Evolutionary conservation across 2,888 invertebrate genomes (phyloP).

Genomic region (Tuberolachnus salignus): DNA sequence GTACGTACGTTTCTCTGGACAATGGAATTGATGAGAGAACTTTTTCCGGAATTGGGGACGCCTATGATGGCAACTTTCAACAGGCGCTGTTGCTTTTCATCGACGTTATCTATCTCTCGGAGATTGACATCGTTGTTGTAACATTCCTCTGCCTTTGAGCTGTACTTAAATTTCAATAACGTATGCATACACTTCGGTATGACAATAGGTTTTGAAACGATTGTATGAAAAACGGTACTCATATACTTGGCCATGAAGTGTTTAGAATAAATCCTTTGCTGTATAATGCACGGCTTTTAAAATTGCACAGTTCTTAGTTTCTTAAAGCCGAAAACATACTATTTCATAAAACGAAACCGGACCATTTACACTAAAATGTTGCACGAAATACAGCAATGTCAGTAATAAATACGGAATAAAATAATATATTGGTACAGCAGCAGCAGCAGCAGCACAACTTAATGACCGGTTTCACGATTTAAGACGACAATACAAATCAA

Average conservation of each 20-base stretch:
- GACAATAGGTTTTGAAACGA: background rate
- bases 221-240: background rate
- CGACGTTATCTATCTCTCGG: background rate
- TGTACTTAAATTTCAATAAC: background rate
- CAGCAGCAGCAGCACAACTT: no score
- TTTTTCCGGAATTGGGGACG: conserved; percentile 93
- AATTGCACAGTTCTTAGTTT: no score
- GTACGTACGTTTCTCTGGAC: conserved; percentile 75
- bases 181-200: background rate
- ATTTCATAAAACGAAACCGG: no score
- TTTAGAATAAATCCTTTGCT: no score
- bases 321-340: no score
- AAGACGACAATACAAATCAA: no score
- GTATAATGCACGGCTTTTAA: no score
- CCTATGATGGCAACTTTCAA: conserved; percentile 86
- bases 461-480: no score
- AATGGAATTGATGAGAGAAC: conserved; percentile 88
- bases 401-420: no score
- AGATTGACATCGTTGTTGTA: background rate
- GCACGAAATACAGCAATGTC: no score
- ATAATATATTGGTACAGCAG: no score
- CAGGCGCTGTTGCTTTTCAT: conserved; percentile 60
- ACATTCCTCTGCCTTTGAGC: background rate
- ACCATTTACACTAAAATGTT: no score
- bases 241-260: conserved; percentile 26